Evolutionary conservation across 2,113 vertebrate species (phyloP).

Genomic region (Ovis canadensis): DNA sequence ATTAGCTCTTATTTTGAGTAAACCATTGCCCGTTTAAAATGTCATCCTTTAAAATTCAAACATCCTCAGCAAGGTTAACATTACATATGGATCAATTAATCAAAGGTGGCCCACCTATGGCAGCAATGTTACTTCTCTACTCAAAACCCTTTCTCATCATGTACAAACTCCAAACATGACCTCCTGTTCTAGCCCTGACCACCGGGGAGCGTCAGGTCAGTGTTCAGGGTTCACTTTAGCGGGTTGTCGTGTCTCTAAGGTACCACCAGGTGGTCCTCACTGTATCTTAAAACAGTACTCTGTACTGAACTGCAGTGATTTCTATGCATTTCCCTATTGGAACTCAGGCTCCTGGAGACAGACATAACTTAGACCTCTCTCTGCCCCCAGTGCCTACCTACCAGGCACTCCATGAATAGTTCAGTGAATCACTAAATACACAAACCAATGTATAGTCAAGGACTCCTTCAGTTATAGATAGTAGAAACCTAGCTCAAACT

Average conservation of each 20-base stretch:
- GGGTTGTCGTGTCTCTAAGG: neutral
- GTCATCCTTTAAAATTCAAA: neutral
- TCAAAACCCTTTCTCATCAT: neutral
- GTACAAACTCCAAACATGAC: neutral
- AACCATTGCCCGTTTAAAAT: neutral
- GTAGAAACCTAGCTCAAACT: neutral
- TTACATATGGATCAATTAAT: neutral
- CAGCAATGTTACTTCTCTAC: neutral
- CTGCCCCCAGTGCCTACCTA: neutral
- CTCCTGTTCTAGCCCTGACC: neutral
- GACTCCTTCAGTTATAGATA: neutral
- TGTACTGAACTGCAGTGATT: neutral
- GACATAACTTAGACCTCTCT: neutral
- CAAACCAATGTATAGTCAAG: neutral
- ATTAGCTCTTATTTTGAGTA: neutral
- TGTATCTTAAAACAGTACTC: neutral
- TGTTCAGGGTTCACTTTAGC: neutral
- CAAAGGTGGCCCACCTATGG: neutral
- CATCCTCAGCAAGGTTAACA: neutral
- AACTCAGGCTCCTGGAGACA: neutral
- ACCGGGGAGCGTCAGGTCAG: neutral
- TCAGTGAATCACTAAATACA: neutral
- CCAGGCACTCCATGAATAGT: neutral
- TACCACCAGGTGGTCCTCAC: neutral
- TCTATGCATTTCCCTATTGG: neutral